Conservation (phyloP, 1,140 invertebrate species). For the Drosophila lini region DNA sequence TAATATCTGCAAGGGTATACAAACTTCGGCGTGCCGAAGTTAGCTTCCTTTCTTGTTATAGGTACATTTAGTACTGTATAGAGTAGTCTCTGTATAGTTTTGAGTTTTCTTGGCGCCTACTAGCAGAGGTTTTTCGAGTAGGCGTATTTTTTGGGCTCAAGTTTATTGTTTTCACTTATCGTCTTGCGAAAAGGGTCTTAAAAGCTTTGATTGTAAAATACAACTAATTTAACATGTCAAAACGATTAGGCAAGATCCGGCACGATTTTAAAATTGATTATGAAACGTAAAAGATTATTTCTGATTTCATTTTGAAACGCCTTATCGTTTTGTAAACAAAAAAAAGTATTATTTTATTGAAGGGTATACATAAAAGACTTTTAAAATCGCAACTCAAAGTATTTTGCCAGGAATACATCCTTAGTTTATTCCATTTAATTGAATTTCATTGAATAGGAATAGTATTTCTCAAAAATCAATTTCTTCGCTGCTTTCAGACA, state of each 20-base stretch:
- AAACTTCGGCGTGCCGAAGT: too few relatives aligned
- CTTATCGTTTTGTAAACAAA: conserved; percentile 9
- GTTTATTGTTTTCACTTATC: conserved; percentile 51
- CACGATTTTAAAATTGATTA: conserved; percentile 32
- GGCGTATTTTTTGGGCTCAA: conserved; percentile 24
- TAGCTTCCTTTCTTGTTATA: too few relatives aligned
- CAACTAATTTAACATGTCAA: conserved; percentile 38
- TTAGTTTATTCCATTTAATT: not conserved
- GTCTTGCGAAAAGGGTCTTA: conserved; percentile 37
- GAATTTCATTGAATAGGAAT: too few relatives aligned
- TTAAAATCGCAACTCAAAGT: too few relatives aligned
- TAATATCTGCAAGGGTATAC: too few relatives aligned
- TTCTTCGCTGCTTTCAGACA: not conserved
- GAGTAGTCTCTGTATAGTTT: not conserved
- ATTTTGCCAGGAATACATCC: not conserved
- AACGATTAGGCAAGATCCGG: conserved; percentile 19
- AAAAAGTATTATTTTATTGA: not conserved
- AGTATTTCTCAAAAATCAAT: not conserved
- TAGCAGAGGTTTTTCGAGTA: conserved; percentile 21
- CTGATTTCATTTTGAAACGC: not conserved
- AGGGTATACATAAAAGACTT: too few relatives aligned
- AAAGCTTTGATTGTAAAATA: conserved; percentile 43
- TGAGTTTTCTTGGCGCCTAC: not conserved
- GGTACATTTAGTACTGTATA: not conserved
- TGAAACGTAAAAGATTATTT: conserved; percentile 7